These are phyloP conservation scores for Gymnocephalus cernua DNA, from an alignment of 2,113 vertebrate genomes.

Conservation along the genomic window DNA sequence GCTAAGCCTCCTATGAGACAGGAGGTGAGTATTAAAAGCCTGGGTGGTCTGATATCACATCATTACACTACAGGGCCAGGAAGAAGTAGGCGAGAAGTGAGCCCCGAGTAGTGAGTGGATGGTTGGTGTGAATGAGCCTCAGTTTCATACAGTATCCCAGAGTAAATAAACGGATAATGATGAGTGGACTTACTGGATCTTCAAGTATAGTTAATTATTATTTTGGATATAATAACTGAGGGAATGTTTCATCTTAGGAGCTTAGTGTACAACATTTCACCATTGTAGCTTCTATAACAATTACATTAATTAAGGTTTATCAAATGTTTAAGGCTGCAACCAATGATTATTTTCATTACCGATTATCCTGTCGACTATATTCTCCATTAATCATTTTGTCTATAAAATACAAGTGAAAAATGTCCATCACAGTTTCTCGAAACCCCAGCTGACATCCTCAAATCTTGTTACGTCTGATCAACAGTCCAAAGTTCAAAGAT, in stretches of 20 bases:
- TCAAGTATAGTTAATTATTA: not conserved
- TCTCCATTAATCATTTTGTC: not conserved
- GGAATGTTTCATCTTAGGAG: not conserved
- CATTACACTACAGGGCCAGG: conserved; percentile 5
- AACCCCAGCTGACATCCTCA: not conserved
- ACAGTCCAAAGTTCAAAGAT: not conserved
- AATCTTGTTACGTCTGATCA: not conserved
- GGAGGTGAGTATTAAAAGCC: conserved; percentile 73
- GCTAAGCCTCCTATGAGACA: conserved; percentile 66
- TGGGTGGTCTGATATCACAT: conserved; percentile 75
- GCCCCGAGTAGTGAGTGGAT: not conserved
- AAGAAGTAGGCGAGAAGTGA: conserved; percentile 5
- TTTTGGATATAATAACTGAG: conserved; percentile 6
- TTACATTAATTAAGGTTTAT: not conserved
- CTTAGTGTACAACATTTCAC: conserved; percentile 3
- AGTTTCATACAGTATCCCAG: not conserved
- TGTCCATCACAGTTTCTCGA: not conserved
- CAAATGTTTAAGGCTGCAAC: not conserved
- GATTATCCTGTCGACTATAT: not conserved
- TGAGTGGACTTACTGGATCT: conserved; percentile 10
- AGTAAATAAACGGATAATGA: conserved; percentile 27
- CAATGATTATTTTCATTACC: not conserved
- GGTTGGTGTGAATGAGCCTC: conserved; percentile 29
- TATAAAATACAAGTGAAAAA: not conserved
- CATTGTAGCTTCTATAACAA: not conserved